Conservation (phyloP, 2,113 vertebrate genomes). For the Lipophrys pholis region DNA sequence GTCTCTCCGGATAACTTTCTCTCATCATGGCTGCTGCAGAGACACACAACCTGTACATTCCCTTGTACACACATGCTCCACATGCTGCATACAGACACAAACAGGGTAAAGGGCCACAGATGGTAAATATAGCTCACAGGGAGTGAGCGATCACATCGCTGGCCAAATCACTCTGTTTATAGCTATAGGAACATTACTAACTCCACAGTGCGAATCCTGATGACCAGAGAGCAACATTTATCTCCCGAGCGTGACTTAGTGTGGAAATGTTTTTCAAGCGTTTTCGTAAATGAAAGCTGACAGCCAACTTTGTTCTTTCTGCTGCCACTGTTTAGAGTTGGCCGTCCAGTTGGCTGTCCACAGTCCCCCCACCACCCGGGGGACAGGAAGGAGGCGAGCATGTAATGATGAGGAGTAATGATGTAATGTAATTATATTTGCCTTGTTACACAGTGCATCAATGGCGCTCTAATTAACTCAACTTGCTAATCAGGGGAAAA, state of each 20-base stretch:
- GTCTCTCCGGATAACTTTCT: slow-evolving; percentile 44
- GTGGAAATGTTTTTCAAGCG: slow-evolving; percentile 17
- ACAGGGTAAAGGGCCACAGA: slow-evolving; percentile 53
- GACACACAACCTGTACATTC: slow-evolving; percentile 20
- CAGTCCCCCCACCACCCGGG: background rate
- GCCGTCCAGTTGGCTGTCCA: slow-evolving; percentile 38
- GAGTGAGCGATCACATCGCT: slow-evolving; percentile 64
- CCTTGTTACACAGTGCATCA: slow-evolving; percentile 54
- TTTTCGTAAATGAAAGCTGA: slow-evolving; percentile 48
- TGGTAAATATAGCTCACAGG: slow-evolving; percentile 69
- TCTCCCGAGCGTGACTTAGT: slow-evolving; percentile 36
- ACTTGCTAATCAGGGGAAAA: slow-evolving; percentile 48
- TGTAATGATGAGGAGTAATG: slow-evolving; percentile 54
- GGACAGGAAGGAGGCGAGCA: slow-evolving; percentile 40
- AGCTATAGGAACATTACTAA: slow-evolving; percentile 54
- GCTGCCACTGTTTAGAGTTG: slow-evolving; percentile 26
- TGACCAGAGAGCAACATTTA: slow-evolving; percentile 57
- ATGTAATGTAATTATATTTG: slow-evolving; percentile 70
- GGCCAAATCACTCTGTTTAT: slow-evolving; percentile 68
- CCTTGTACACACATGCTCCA: slow-evolving; percentile 27
- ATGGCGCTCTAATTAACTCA: slow-evolving; percentile 64
- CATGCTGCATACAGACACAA: slow-evolving; percentile 36
- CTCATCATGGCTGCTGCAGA: slow-evolving; percentile 37
- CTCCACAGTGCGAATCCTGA: slow-evolving; percentile 25
- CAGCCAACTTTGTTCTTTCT: slow-evolving; percentile 43